Evolutionary conservation across 1,140 invertebrate species (phyloP), one percentile per base, ranked within the genome.

Genomic region (Gonioctena quinquepunctata): DNA sequence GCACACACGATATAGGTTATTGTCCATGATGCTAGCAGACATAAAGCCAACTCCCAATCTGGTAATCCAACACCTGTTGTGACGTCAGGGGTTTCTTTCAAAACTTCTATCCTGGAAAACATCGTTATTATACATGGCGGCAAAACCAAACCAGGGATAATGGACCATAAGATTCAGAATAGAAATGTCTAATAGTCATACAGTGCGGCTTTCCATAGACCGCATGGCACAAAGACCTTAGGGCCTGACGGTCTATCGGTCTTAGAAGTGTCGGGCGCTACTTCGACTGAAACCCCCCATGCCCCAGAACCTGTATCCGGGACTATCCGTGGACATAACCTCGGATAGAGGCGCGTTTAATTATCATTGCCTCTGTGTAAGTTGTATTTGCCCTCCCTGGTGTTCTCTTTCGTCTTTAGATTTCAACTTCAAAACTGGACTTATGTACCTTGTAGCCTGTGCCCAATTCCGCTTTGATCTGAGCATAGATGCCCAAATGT

Each of bases 1-100:
- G 92, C 88, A 13, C 95, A 88, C 59, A 94, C 90, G 22, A 91
- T 76, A 79, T 92, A 95, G 21, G 95, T 90, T 3, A 90, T 81
- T 7, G 92, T 68, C 94, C 94, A 97, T 1, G 93, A 89, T 2
- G 88, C 85, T 3, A 93, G 81, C 4, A 97, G 85, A 60, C 92
- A 94, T 0, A 95, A 76, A 0, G 89, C 88, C 23, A 96, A 82
- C 77, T 91, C 89, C 92, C 91, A 94, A 71, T 93, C 86, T 0
- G 92, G 92, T 1, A 81, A 60, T 13, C 94, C 94, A 65, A 94
- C 88, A 16, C 92, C 92, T 76, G 92, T 85, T 25, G 89, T 83
- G 59, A 95, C 92, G 57, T 88, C 86, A 3, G 86, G 81, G 18
- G 86, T 87, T 71, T 93, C 89, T 52, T 88, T 87, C 42, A 95